phyloP scores from a whole-genome alignment of 2,888 invertebrate genomes.

The Amiota minor region DNA sequence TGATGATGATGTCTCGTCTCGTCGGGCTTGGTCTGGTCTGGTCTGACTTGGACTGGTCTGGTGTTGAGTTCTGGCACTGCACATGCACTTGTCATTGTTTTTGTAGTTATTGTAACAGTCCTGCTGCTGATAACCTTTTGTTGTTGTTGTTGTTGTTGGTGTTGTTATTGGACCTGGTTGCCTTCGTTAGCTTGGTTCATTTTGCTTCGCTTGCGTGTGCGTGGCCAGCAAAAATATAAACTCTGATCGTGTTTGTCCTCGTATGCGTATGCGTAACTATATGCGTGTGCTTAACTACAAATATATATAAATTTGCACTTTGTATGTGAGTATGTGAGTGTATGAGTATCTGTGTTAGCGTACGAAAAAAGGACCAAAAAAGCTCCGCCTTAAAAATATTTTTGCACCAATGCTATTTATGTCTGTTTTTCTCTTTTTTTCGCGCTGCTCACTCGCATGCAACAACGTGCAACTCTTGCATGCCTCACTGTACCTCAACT shows the following conservation, averaged over 20 bases:
- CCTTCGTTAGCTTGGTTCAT: too few relatives aligned
- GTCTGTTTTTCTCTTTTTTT: slow-evolving; percentile 69
- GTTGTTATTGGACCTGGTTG: slow-evolving; percentile 17
- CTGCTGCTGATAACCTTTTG: background rate
- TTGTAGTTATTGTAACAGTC: slow-evolving; percentile 1
- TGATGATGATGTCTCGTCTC: background rate
- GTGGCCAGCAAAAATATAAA: slow-evolving; percentile 35
- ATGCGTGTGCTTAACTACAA: slow-evolving; percentile 34
- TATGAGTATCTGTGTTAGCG: slow-evolving; percentile 28
- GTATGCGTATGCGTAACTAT: slow-evolving; percentile 37
- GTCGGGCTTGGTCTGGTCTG: background rate
- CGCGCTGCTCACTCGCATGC: slow-evolving; percentile 49
- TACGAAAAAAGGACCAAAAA: slow-evolving; percentile 70
- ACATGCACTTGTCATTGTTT: slow-evolving; percentile 46
- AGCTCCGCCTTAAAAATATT: slow-evolving; percentile 72
- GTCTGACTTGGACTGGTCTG: background rate
- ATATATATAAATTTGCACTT: too few relatives aligned
- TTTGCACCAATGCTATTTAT: slow-evolving; percentile 70
- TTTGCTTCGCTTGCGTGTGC: slow-evolving; percentile 47
- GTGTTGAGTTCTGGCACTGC: slow-evolving; percentile 31
- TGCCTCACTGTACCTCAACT: slow-evolving; percentile 10
- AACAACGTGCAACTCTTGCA: slow-evolving; percentile 46
- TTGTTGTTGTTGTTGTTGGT: slow-evolving; percentile 38
- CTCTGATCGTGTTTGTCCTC: slow-evolving; percentile 21
- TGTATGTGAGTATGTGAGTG: slow-evolving; percentile 46